phyloP scores from a whole-genome alignment of 1,140 invertebrate species.

The Planococcus citri region DNA sequence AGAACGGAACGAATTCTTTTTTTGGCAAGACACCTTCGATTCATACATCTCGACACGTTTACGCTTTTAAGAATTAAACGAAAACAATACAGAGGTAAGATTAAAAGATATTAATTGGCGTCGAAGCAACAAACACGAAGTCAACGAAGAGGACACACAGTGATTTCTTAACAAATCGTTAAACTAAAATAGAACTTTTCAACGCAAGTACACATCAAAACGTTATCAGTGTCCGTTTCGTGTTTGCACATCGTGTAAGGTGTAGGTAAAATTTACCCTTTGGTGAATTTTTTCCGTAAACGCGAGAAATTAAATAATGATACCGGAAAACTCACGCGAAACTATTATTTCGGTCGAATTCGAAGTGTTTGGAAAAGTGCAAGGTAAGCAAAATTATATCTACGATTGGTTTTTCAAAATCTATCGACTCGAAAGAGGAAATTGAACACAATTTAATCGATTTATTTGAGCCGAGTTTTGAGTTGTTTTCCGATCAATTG shows the following conservation, averaged over 20 bases:
- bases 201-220: neutral
- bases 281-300: neutral
- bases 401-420: no score
- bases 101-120: neutral
- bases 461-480: no score
- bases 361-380: slow-evolving; percentile 76
- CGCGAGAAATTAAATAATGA: slow-evolving; percentile 17
- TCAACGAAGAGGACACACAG: neutral
- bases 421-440: no score
- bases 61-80: neutral
- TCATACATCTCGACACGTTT: no score
- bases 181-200: neutral
- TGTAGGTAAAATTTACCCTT: neutral
- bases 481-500: no score
- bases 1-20: no score
- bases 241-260: no score
- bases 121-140: slow-evolving; percentile 2
- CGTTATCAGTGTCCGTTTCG: no score
- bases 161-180: neutral
- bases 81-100: neutral
- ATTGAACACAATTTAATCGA: no score
- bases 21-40: no score
- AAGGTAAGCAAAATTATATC: slow-evolving; percentile 46
- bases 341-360: slow-evolving; percentile 66
- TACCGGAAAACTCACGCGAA: slow-evolving; percentile 20